phyloP scores from a whole-genome alignment of 2,113 vertebrate species.

The Calyptomena viridis region DNA sequence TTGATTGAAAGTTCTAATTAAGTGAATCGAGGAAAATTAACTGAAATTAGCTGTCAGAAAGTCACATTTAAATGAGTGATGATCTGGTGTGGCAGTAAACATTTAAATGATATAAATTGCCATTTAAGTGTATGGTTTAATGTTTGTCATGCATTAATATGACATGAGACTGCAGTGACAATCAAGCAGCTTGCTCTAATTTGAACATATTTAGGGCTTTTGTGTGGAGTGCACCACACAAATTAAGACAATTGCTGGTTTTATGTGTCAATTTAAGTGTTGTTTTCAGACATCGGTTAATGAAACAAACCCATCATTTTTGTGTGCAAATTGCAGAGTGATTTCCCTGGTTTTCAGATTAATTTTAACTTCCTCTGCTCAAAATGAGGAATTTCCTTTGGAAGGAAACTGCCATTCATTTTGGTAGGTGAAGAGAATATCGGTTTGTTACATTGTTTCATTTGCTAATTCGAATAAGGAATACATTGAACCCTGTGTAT shows the following conservation, averaged over 20 bases:
- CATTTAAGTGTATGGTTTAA: conserved; percentile 99
- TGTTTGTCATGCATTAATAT: conserved; percentile 99
- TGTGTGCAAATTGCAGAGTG: conserved; percentile 55
- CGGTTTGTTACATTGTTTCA: neutral
- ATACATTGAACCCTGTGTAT: neutral
- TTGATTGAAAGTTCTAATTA: conserved; percentile 99
- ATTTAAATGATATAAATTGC: conserved; percentile 99
- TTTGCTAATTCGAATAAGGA: conserved; percentile 21
- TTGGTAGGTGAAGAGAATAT: conserved; percentile 7
- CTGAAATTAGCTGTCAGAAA: conserved; percentile 99
- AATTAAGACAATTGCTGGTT: conserved; percentile 98
- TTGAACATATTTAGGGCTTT: conserved; percentile 97
- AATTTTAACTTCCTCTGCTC: conserved; percentile 57
- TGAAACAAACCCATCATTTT: conserved; percentile 83
- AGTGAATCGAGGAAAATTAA: conserved; percentile 93
- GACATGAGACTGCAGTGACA: conserved; percentile 96
- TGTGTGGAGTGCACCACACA: conserved; percentile 90
- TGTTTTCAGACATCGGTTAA: conserved; percentile 81
- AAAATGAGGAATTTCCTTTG: conserved; percentile 62
- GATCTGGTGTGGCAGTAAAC: conserved; percentile 89
- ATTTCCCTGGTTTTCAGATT: conserved; percentile 55
- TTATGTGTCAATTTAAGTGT: conserved; percentile 92
- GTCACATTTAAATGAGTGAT: conserved; percentile 99
- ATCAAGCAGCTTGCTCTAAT: conserved; percentile 99
- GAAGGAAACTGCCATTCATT: neutral